Evolutionary conservation across 2,888 invertebrate genomes (phyloP).

Genomic region (Caenorhabditis japonica): DNA sequence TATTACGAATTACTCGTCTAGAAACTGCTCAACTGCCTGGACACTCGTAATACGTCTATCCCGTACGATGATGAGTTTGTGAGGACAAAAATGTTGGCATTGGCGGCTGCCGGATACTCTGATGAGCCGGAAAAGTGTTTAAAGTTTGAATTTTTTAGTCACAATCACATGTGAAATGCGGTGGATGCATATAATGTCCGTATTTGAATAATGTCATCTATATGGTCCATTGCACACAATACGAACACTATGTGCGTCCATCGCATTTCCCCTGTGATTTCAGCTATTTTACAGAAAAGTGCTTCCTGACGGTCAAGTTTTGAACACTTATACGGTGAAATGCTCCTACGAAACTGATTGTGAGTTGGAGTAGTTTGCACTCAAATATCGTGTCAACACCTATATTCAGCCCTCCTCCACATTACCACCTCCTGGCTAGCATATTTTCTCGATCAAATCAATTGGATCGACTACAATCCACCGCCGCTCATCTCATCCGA

Average conservation of each 20-base stretch:
- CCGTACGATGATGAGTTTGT: slow-evolving; percentile 22
- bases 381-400: no score
- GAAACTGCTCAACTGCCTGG: slow-evolving; percentile 37
- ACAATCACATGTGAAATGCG: no score
- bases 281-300: slow-evolving; percentile 21
- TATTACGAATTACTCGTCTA: not conserved
- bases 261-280: no score
- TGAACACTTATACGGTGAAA: slow-evolving; percentile 1
- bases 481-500: slow-evolving; percentile 16
- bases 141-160: not conserved
- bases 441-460: slow-evolving; percentile 24
- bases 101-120: slow-evolving; percentile 27
- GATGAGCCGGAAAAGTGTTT: slow-evolving; percentile 18
- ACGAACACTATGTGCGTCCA: no score
- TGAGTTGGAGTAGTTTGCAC: not conserved
- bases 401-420: slow-evolving; percentile 19
- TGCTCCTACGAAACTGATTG: slow-evolving; percentile 35
- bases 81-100: slow-evolving; percentile 18
- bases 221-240: no score
- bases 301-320: not conserved
- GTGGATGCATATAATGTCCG: no score
- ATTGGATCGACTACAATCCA: slow-evolving; percentile 37
- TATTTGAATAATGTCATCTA: no score
- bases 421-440: slow-evolving; percentile 28
- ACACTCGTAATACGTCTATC: slow-evolving; percentile 4